Base-by-base conservation (phyloP, 1,140 invertebrate species). In the Scaptomyza pallida region DNA sequence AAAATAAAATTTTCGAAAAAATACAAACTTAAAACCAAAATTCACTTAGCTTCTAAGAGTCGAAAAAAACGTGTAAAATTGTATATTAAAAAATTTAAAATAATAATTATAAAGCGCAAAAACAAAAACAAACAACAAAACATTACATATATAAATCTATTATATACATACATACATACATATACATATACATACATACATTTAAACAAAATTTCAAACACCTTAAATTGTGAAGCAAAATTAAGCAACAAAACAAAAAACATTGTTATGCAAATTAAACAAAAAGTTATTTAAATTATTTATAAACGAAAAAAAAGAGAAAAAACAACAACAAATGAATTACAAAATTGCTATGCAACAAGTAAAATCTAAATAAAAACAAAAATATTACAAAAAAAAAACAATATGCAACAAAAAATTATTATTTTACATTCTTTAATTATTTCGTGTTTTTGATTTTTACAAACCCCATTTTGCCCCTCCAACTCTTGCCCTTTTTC, bases 271-370 rank as follows among this genome's bases (percentile, higher is more conserved):
- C 63, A 72, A 78, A 88, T 72, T 69, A 78, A 35, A 35, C 10
- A 35, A n/a, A n/a, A 70, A 63, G 78, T 88, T 86, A 88, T 72
- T 74, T 62, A 80, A 76, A 85, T 77, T 74, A 71, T 77, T 76
- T 67, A 72, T 59, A 50, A 37, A 72, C 16, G n/a, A 55, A 72
- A 45, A 9, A 45, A 54, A 41, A 5, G 52, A 50, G 1, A 47
- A 40, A 56, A 40, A 33, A 12, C 37, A 54, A 54, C 19, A 60
- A 67, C 21, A 52, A 68, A n/a, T 19, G 41, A 67, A 74, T 81
- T 81, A 75, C 78, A 47, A 63, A n/a, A 86, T 86, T 86, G 81
- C 81, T 78, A 75, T 86, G 82, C 82, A 83, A 76, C n/a, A 72
- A 65, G 56, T 81, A 62, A 75, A 30, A 67, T 61, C 55, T 51